phyloP scores from a whole-genome alignment of 2,113 vertebrate species.

The Procavia capensis region DNA sequence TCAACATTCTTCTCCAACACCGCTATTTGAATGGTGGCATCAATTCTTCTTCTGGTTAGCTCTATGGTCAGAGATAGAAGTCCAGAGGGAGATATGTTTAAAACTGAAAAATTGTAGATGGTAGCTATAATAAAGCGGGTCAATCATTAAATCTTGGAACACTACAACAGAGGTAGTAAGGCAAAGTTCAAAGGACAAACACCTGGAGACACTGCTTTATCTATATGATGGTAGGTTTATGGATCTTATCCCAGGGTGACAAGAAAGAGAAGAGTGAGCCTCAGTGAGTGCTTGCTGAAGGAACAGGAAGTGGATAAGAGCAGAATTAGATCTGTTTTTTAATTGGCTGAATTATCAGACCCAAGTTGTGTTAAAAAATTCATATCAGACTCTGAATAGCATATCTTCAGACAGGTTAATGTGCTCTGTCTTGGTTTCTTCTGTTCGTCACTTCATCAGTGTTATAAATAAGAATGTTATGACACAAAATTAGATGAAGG shows the following conservation, averaged over 20 bases:
- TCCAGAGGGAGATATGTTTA: not conserved
- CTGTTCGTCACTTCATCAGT: not conserved
- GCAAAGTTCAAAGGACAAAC: not conserved
- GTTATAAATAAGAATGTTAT: not conserved
- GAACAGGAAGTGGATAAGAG: not conserved
- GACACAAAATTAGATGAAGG: not conserved
- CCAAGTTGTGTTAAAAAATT: not conserved
- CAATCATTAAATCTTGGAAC: not conserved
- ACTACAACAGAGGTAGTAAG: not conserved
- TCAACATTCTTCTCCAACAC: too few relatives aligned
- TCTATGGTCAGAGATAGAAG: not conserved
- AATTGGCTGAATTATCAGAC: not conserved
- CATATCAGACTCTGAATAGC: not conserved
- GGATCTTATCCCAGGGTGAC: not conserved
- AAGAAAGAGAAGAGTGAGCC: not conserved
- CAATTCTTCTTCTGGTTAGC: not conserved
- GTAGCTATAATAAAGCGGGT: not conserved
- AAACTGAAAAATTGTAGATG: not conserved
- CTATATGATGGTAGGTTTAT: not conserved
- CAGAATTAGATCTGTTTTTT: not conserved
- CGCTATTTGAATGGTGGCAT: too few relatives aligned
- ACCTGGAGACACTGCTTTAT: not conserved
- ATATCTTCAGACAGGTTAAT: not conserved
- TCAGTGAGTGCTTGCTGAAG: not conserved
- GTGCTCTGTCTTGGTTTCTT: not conserved